phyloP scores from a whole-genome alignment of 2,888 invertebrate genomes.

The Himalopsyche anomala region DNA sequence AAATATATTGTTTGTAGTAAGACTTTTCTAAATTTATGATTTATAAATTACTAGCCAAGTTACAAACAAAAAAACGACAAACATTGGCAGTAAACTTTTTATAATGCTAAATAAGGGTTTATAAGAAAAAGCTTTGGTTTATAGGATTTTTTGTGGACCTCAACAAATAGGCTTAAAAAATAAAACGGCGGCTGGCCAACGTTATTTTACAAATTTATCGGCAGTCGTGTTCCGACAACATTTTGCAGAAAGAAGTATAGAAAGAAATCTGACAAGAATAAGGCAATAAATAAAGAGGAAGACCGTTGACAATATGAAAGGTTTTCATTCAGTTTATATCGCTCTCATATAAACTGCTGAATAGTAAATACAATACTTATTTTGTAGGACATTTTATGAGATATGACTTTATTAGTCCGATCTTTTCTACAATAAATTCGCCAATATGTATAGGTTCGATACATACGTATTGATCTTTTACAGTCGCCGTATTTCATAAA shows the following conservation, averaged over 20 bases:
- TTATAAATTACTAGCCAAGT: too few species aligned
- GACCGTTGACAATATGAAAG: constrained; percentile 19
- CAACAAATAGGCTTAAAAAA: neutral
- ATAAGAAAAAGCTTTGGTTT: neutral
- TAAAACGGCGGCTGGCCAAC: neutral
- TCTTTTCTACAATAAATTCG: neutral
- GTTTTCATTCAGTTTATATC: constrained; percentile 24
- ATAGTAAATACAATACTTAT: constrained; percentile 31
- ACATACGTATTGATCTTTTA: too few species aligned
- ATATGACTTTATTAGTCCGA: neutral
- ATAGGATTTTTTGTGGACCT: neutral
- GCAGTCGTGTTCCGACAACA: neutral
- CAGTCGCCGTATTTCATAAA: too few species aligned
- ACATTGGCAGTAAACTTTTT: too few species aligned
- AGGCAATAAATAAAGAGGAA: constrained; percentile 32
- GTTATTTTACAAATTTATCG: constrained; percentile 31
- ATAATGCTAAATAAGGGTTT: neutral
- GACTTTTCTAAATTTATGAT: too few species aligned
- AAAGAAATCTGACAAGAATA: constrained; percentile 18
- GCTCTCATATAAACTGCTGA: constrained; percentile 26
- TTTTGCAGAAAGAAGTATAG: neutral
- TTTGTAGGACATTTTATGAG: constrained; percentile 14
- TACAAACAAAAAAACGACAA: too few species aligned
- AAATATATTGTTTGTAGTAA: too few species aligned
- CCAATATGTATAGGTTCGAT: too few species aligned